Percentiles rank a stretch among this genome's conserved stretches.
phyloP scores from a whole-genome alignment of 2,113 vertebrate genomes.

The Microtus montanus region DNA sequence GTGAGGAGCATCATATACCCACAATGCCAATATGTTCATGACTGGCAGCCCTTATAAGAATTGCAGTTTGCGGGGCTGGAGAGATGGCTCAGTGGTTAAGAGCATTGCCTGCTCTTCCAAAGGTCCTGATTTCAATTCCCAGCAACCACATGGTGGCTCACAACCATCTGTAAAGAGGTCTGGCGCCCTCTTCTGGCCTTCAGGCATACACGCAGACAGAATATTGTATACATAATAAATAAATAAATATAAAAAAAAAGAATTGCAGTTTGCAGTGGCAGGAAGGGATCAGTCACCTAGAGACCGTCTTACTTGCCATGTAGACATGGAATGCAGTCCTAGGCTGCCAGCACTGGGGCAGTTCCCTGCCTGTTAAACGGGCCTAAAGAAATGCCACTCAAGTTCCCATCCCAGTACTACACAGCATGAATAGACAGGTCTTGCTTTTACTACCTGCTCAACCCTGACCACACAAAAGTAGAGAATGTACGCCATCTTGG shows the following conservation, averaged over 20 bases:
- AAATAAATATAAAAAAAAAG: too few relatives aligned
- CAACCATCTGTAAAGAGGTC: too few relatives aligned
- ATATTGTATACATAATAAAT: too few relatives aligned
- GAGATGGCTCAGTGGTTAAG: too few relatives aligned
- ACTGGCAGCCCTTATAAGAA: neutral
- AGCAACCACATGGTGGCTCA: too few relatives aligned
- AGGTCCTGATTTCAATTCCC: too few relatives aligned
- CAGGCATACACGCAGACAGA: too few relatives aligned
- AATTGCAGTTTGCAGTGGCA: neutral
- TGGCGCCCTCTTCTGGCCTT: too few relatives aligned
- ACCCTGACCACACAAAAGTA: neutral
- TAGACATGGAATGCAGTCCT: neutral
- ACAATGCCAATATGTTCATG: neutral
- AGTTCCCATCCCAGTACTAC: rapidly evolving
- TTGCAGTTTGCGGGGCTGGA: neutral
- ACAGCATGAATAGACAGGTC: neutral
- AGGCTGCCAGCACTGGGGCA: rapidly evolving
- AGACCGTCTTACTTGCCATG: neutral
- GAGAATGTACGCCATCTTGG: neutral
- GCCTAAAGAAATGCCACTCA: rapidly evolving
- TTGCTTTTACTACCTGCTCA: neutral
- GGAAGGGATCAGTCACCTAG: neutral
- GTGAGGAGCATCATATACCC: neutral
- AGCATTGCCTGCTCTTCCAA: too few relatives aligned
- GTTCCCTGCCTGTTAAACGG: too few relatives aligned